A percentile compares a stretch with the other conserved stretches of the same genome.
Conservation (phyloP, 2,797 vertebrate genomes). For the Thunnus albacares region DNA sequence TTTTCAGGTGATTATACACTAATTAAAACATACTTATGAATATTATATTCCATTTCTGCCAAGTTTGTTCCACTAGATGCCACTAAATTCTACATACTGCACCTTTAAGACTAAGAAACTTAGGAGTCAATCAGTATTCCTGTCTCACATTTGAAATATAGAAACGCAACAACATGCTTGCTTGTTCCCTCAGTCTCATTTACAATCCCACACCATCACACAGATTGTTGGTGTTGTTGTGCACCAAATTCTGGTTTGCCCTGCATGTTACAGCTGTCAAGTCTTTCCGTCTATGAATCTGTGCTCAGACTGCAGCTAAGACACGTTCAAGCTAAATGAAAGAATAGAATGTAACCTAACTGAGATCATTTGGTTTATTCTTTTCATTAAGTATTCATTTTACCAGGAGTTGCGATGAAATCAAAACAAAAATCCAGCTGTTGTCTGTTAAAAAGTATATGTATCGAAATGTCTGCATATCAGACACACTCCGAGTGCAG, state of each 20-base stretch:
- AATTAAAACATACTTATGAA: no score
- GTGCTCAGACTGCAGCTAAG: slow-evolving; percentile 12
- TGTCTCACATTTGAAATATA: slow-evolving; percentile 43
- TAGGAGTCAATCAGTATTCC: slow-evolving; percentile 64
- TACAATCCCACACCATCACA: slow-evolving; percentile 17
- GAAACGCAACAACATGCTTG: slow-evolving; percentile 34
- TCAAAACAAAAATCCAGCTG: background rate
- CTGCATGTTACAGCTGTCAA: slow-evolving; percentile 50
- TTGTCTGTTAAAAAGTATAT: background rate
- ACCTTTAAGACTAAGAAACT: slow-evolving; percentile 45
- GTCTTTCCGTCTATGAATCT: slow-evolving; percentile 33
- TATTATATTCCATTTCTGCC: no score
- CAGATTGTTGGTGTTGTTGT: slow-evolving; percentile 48
- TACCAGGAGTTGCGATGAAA: background rate
- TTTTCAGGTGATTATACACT: no score
- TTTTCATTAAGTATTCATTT: slow-evolving; percentile 8
- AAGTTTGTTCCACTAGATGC: no score
- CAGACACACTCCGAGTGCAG: background rate
- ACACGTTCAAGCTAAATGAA: slow-evolving; percentile 34
- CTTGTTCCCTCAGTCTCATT: slow-evolving; percentile 36
- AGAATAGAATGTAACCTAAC: slow-evolving; percentile 6
- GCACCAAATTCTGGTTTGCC: slow-evolving; percentile 46
- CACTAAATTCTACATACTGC: no score
- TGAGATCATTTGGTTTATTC: slow-evolving; percentile 4
- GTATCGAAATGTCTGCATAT: background rate